A percentile compares a stretch with the other conserved stretches of the same genome.
Evolutionary conservation across 1,140 invertebrate species (phyloP).

Genomic region (Drosophila oshimai): DNA sequence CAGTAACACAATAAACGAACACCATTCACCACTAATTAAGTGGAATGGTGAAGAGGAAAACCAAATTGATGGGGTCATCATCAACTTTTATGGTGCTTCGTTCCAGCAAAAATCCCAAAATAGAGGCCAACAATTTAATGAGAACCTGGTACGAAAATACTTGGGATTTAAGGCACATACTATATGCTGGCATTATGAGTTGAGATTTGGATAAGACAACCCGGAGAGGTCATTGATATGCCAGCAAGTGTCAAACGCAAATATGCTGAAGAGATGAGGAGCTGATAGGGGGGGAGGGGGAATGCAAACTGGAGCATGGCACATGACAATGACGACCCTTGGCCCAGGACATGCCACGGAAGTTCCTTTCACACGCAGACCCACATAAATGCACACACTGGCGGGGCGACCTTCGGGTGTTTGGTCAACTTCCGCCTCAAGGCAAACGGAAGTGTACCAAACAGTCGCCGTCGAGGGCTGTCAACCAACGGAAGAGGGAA

Average conservation of each 20-base stretch:
- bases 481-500: constrained; percentile 10
- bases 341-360: constrained; percentile 54
- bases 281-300: too few relatives aligned
- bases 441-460: constrained; percentile 56
- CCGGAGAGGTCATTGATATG: constrained; percentile 59
- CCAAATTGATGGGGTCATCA: constrained; percentile 55
- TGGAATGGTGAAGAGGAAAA: constrained; percentile 15
- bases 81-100: constrained; percentile 53
- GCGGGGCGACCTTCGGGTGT: constrained; percentile 20
- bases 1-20: constrained; percentile 3
- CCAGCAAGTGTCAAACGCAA: constrained; percentile 64
- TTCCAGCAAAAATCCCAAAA: constrained; percentile 11
- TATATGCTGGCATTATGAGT: constrained; percentile 23
- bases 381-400: background rate
- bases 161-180: constrained; percentile 5
- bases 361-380: constrained; percentile 51
- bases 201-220: constrained; percentile 16
- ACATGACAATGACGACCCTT: constrained; percentile 64
- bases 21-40: constrained; percentile 46
- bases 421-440: constrained; percentile 65
- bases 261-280: constrained; percentile 33
- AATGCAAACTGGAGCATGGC: constrained; percentile 19
- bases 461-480: constrained; percentile 51
- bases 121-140: constrained; percentile 15
- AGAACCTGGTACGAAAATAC: background rate